Evolutionary conservation across 2,113 vertebrate genomes (phyloP).

Genomic region (Acrocephalus kingi): DNA sequence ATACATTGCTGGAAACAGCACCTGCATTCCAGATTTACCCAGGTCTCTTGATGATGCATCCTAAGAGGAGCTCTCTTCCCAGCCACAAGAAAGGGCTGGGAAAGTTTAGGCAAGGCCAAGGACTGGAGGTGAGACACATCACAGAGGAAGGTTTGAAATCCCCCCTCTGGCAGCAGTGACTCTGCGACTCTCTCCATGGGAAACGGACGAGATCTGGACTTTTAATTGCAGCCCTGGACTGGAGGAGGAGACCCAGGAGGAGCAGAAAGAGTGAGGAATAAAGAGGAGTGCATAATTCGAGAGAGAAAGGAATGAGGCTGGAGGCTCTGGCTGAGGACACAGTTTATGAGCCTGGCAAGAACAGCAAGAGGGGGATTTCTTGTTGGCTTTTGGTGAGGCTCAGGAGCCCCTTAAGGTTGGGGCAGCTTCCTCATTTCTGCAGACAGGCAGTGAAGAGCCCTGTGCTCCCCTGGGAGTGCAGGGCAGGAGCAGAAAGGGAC

Average conservation of each 20-base stretch:
- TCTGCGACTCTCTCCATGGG: constrained; percentile 18
- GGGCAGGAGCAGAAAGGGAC: neutral
- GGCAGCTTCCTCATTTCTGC: neutral
- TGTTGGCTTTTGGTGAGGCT: neutral
- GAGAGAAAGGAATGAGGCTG: neutral
- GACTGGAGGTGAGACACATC: constrained; percentile 57
- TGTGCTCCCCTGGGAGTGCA: accelerated
- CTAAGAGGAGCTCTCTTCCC: constrained; percentile 25
- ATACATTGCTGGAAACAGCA: neutral
- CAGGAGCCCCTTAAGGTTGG: neutral
- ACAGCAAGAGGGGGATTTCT: neutral
- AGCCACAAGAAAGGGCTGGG: constrained; percentile 65
- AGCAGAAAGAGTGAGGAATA: neutral
- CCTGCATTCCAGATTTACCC: constrained; percentile 45
- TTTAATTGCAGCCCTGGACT: constrained; percentile 18
- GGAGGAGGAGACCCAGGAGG: constrained; percentile 19
- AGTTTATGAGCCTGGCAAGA: neutral
- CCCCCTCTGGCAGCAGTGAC: constrained; percentile 51
- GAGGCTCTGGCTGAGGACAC: neutral
- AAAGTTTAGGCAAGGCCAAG: constrained; percentile 40
- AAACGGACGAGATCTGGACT: constrained; percentile 15
- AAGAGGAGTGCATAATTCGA: neutral
- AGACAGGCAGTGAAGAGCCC: neutral
- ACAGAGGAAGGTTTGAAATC: constrained; percentile 32
- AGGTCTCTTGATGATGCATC: constrained; percentile 55